A percentile compares a stretch with the other conserved stretches of the same genome.
Evolutionary conservation across 1,140 invertebrate species (phyloP).

Genomic region (Apis cerana): DNA sequence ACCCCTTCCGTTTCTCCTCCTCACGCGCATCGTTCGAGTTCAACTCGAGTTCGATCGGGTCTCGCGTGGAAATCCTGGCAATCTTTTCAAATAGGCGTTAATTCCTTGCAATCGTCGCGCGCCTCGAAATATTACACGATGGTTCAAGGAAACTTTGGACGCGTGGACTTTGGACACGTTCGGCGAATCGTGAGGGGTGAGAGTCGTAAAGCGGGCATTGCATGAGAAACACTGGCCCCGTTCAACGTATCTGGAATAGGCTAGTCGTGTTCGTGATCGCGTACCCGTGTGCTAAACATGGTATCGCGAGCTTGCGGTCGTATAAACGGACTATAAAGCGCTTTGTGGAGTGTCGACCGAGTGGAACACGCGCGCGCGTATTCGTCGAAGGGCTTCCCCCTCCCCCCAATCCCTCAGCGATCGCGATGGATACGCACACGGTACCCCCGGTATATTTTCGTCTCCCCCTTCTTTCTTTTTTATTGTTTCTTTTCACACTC

Average conservation of each 20-base stretch:
- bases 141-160: neutral
- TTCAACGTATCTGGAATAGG: slow-evolving; percentile 40
- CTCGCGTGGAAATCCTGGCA: neutral
- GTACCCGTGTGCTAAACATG: slow-evolving; percentile 44
- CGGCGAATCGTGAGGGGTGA: neutral
- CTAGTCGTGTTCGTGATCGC: slow-evolving; percentile 44
- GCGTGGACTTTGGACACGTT: neutral
- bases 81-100: neutral
- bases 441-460: neutral
- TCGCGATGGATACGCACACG: neutral
- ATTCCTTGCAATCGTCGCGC: neutral
- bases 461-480: neutral
- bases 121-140: neutral
- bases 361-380: slow-evolving; percentile 17
- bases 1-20: too few species aligned
- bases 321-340: slow-evolving; percentile 48
- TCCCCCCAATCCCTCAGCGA: neutral
- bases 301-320: slow-evolving; percentile 52
- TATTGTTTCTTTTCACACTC: neutral
- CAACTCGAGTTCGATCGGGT: neutral
- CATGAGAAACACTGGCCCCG: slow-evolving; percentile 35
- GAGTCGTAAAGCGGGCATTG: slow-evolving; percentile 6
- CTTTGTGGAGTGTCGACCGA: slow-evolving; percentile 44
- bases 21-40: too few species aligned
- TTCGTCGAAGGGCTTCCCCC: slow-evolving; percentile 21